Base-by-base conservation (phyloP, 2,797 vertebrate genomes). In the Malacoraja senta region DNA sequence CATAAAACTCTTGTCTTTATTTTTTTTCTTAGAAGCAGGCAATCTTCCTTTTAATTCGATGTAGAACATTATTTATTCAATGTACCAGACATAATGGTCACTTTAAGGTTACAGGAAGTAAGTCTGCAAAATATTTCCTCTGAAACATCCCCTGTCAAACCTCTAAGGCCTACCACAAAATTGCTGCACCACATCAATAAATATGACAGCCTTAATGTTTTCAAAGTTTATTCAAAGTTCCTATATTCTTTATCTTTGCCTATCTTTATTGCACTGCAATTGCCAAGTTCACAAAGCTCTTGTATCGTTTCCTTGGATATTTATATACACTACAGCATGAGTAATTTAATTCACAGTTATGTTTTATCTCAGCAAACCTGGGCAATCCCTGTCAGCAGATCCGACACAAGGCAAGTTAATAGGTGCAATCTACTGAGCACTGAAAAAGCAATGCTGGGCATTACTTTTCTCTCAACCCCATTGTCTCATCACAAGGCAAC, bases 81-180 rank as follows among this genome's bases (percentile, higher is more conserved):
- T 92, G 65, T 38, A 92, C 90, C 90, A 92, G 90, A 92, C 90
- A 91, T 74, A 53, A 74, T 91, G 68, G 68, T 91, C 90, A 92
- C 90, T 92, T 92, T 92, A 92, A 92, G 71, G 90, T 92, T 92
- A 76, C 90, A 92, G 90, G 90, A 92, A 92, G 90, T 38, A 76
- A 92, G 90, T 92, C 90, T 92, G 90, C 90, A 92, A 92, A 92
- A 92, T 92, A 92, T 92, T 92, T 92, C 90, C 90, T 92, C 71
- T 92, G 90, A 92, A 92, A 92, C 90, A 92, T 92, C 38, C 71
- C 90, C 38, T 92, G 90, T 92, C 71, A 92, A 92, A 92, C 90
- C 90, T 92, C 90, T 76, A 92, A 92, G 71, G 71, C 72, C 90
- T 92, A 92, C 90, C 90, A 92, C 90, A 92, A 71, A 35, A 92